phyloP scores from a whole-genome alignment of 2,888 invertebrate species.

The Cordilura impudica region DNA sequence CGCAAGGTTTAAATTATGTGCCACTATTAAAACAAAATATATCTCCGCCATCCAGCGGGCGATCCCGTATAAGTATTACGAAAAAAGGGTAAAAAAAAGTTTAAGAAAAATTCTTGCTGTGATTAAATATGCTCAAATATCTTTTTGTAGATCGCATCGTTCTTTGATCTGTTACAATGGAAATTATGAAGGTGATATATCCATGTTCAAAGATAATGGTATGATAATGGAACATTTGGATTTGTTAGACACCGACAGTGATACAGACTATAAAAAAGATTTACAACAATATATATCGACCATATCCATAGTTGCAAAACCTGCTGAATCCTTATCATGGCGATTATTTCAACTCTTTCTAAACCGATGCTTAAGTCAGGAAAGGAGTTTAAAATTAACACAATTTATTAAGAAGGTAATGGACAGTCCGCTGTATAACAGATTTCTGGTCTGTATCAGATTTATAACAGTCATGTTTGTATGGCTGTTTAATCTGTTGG shows the following conservation, averaged over 20 bases:
- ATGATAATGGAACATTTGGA: slow-evolving; percentile 29
- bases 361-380: neutral
- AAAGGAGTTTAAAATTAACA: slow-evolving; percentile 10
- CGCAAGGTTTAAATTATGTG: slow-evolving; percentile 61
- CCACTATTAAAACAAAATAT: slow-evolving; percentile 47
- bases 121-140: neutral
- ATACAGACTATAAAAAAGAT: slow-evolving; percentile 64
- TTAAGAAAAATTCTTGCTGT: neutral
- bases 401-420: slow-evolving; percentile 26
- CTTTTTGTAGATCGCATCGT: slow-evolving; percentile 3
- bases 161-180: slow-evolving; percentile 60
- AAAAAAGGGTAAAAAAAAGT: slow-evolving; percentile 13
- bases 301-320: neutral
- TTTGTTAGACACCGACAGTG: slow-evolving; percentile 69
- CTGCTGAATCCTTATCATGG: neutral
- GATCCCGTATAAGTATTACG: slow-evolving; percentile 34
- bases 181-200: slow-evolving; percentile 69
- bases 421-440: slow-evolving; percentile 24
- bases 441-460: slow-evolving; percentile 31
- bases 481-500: neutral
- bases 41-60: slow-evolving; percentile 23
- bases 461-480: neutral
- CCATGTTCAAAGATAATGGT: slow-evolving; percentile 47
- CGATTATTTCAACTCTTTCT: slow-evolving; percentile 10
- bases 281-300: slow-evolving; percentile 5